phyloP scores from a whole-genome alignment of 2,113 vertebrate genomes.

The zebrafish (Danio rerio) region DNA sequence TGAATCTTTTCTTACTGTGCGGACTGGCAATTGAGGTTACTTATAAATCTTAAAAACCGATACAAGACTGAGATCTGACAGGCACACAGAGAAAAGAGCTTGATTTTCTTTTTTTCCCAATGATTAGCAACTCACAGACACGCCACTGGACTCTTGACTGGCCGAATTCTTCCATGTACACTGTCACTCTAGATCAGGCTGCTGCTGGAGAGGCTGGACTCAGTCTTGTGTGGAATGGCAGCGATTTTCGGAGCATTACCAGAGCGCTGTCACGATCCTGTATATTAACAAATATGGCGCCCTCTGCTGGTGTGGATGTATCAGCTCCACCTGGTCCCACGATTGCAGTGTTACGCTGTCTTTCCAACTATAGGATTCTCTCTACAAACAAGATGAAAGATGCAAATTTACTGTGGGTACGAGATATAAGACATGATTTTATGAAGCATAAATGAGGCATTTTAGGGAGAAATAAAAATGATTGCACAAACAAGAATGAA shows the following conservation, averaged over 20 bases:
- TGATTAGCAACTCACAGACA: neutral
- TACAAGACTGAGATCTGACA: constrained; percentile 1
- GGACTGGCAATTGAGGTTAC: neutral
- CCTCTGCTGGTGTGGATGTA: constrained; percentile 54
- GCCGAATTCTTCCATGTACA: constrained; percentile 1
- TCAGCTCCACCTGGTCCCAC: constrained; percentile 40
- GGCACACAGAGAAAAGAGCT: neutral
- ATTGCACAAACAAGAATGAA: no score
- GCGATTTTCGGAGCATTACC: neutral
- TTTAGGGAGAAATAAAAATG: no score
- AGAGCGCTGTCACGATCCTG: neutral
- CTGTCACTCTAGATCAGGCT: neutral
- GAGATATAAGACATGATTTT: no score
- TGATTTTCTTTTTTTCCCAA: neutral
- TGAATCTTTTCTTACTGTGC: constrained; percentile 11
- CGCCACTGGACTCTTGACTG: constrained; percentile 1
- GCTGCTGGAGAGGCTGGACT: constrained; percentile 16
- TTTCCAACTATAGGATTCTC: constrained; percentile 95
- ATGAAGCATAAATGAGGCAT: no score
- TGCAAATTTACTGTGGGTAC: neutral
- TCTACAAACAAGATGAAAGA: constrained; percentile 69
- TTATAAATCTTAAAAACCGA: constrained; percentile 5
- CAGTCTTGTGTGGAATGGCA: neutral
- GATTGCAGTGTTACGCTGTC: constrained; percentile 73
- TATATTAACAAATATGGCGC: constrained; percentile 15